A percentile compares a stretch with the other conserved stretches of the same genome.
Conservation (phyloP, 2,113 vertebrate genomes). For the Malaclemys terrapin region DNA sequence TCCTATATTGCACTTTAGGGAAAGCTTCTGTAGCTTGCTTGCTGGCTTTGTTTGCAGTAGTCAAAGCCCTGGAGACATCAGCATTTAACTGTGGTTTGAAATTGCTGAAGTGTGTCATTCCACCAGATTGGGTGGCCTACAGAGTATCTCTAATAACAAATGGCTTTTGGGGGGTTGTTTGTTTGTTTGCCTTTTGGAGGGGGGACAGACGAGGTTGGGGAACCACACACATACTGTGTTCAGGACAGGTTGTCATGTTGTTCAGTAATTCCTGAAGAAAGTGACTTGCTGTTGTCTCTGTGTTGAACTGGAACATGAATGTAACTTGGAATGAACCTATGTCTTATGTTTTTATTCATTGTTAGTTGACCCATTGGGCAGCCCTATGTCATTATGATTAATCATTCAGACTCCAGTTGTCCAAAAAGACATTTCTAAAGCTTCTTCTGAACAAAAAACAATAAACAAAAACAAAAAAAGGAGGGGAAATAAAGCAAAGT, state of each 20-base stretch:
- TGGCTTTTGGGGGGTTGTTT: slow-evolving; percentile 13
- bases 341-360: slow-evolving; percentile 78
- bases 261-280: slow-evolving; percentile 66
- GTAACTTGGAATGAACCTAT: slow-evolving; percentile 73
- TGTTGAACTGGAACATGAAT: slow-evolving; percentile 45
- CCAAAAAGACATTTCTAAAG: slow-evolving; percentile 70
- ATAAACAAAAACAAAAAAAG: slow-evolving; percentile 31
- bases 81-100: slow-evolving; percentile 77
- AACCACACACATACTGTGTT: slow-evolving; percentile 40
- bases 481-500: slow-evolving; percentile 65
- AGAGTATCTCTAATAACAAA: slow-evolving; percentile 72
- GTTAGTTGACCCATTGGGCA: slow-evolving; percentile 75
- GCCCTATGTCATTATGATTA: slow-evolving; percentile 76
- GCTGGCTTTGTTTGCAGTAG: slow-evolving; percentile 73
- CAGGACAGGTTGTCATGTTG: slow-evolving; percentile 49
- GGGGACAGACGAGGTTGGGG: not conserved
- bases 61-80: slow-evolving; percentile 66
- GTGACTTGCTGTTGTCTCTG: slow-evolving; percentile 4
- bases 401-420: slow-evolving; percentile 78
- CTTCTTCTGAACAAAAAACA: slow-evolving; percentile 60
- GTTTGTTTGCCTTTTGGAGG: not conserved
- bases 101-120: slow-evolving; percentile 75
- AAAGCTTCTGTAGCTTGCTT: slow-evolving; percentile 70
- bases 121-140: slow-evolving; percentile 69
- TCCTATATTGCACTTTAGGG: slow-evolving; percentile 67